A percentile compares a stretch with the other conserved stretches of the same genome.
Conservation (phyloP, 2,113 vertebrate species). For the Neolamprologus sp. region DNA sequence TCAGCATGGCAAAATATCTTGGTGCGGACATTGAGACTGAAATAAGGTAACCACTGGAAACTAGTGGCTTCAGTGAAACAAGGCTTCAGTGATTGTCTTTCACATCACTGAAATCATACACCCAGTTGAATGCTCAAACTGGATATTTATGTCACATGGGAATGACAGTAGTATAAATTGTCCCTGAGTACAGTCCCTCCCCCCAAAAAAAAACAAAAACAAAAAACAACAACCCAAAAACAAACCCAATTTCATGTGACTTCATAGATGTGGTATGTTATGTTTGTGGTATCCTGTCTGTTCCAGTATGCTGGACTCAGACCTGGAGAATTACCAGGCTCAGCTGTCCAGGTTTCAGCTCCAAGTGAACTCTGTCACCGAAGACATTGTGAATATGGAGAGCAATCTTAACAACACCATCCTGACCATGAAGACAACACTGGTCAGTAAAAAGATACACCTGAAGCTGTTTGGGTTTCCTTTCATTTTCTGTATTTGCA, state of each 20-base stretch:
- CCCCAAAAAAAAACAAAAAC: accelerated
- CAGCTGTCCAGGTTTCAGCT: slow-evolving; percentile 42
- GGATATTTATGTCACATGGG: not conserved
- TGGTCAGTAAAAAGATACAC: not conserved
- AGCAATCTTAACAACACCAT: slow-evolving; percentile 11
- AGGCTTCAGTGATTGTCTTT: not conserved
- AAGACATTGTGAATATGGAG: slow-evolving; percentile 23
- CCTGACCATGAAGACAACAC: slow-evolving; percentile 15
- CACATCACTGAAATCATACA: too few species aligned
- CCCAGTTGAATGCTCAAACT: not conserved
- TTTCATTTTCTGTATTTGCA: not conserved
- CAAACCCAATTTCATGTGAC: not conserved
- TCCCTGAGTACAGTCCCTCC: accelerated
- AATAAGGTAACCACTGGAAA: slow-evolving; percentile 4
- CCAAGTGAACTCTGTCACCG: not conserved
- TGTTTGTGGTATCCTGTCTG: not conserved
- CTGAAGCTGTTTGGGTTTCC: not conserved
- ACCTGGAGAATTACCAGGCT: slow-evolving; percentile 39
- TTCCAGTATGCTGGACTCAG: slow-evolving; percentile 31
- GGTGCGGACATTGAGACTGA: slow-evolving; percentile 24
- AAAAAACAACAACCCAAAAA: not conserved
- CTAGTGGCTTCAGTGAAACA: too few species aligned
- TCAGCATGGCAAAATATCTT: slow-evolving; percentile 24
- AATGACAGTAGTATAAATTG: not conserved
- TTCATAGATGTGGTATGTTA: not conserved